These are phyloP conservation scores for Fringilla coelebs DNA, from an alignment of 2,797 vertebrate genomes.

Conservation along the genomic window DNA sequence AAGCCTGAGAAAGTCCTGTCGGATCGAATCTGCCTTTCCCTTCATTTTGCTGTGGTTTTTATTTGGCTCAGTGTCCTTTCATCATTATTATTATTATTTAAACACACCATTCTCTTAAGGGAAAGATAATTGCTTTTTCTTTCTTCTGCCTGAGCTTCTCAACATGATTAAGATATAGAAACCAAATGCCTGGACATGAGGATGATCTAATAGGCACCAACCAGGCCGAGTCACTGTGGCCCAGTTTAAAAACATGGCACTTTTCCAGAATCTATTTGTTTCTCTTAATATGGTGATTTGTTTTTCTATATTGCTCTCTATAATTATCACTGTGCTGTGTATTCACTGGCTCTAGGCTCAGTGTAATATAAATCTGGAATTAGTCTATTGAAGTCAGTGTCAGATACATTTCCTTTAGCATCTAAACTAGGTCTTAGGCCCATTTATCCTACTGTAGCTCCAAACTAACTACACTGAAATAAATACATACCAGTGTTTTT, in stretches of 20 bases:
- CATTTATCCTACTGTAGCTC: conserved; percentile 16
- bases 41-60: conserved; percentile 5
- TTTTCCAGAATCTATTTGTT: neutral
- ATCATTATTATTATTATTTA: neutral
- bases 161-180: neutral
- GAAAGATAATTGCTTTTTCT: conserved; percentile 8
- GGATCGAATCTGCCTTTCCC: neutral
- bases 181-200: neutral
- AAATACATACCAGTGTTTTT: neutral
- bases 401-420: conserved; percentile 37
- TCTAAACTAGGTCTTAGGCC: neutral
- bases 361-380: conserved; percentile 32
- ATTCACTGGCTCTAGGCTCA: conserved; percentile 24
- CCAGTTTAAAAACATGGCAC: neutral
- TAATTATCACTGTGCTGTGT: neutral
- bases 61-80: neutral
- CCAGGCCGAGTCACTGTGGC: neutral
- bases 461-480: neutral
- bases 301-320: conserved; percentile 16
- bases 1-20: neutral
- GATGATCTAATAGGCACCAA: neutral
- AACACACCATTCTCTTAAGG: neutral
- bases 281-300: conserved; percentile 14
- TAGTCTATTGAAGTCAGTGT: conserved; percentile 28
- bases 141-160: neutral